Conservation (phyloP, 37 sponge, comb jelly and placozoan species). For the Eunapius fragilis region DNA sequence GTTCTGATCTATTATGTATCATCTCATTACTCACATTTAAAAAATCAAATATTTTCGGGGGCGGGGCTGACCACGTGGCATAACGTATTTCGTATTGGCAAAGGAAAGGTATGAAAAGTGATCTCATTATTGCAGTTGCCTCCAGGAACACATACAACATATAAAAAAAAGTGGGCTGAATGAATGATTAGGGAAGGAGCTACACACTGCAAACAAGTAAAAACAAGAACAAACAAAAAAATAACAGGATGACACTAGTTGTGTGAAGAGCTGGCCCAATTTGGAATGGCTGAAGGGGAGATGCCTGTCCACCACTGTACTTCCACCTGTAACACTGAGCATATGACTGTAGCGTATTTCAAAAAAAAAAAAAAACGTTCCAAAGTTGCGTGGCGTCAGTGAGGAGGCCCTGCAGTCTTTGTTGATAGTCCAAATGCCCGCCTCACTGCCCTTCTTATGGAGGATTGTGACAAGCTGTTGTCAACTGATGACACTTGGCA, state of each 20-base stretch:
- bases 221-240: background rate
- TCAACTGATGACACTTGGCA: constrained; percentile 41
- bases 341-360: background rate
- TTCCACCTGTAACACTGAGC: background rate
- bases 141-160: background rate
- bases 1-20: background rate
- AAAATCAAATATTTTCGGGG: background rate
- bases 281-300: background rate
- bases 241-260: background rate
- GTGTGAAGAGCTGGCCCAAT: background rate
- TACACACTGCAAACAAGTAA: background rate
- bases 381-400: background rate
- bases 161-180: background rate
- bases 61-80: background rate
- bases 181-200: background rate
- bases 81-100: background rate
- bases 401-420: background rate
- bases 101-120: background rate
- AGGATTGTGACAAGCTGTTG: background rate
- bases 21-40: background rate
- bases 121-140: background rate
- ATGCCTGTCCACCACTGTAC: background rate
- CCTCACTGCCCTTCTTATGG: background rate
- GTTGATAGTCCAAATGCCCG: background rate
- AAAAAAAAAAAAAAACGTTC: too few relatives aligned